Evolutionary conservation across 1,140 invertebrate species (phyloP), one percentile per base, ranked within the genome.

Genomic region (Geopemphigus sp.): DNA sequence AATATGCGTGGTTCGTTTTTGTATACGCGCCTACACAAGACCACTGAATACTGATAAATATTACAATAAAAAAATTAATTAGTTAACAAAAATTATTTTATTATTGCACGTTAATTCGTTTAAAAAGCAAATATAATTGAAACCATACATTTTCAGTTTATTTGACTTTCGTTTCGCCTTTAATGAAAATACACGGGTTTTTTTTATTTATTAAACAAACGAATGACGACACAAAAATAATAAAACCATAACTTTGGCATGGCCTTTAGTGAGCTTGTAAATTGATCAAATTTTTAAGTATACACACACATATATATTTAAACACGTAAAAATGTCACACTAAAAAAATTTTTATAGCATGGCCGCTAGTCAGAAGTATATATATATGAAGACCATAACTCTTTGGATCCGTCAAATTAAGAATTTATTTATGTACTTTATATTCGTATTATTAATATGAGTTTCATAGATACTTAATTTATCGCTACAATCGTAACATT

Each of bases 201-300:
- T 15, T 64, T 64, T 39, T 32, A n/a, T 17, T 39, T 11, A 19
- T 64, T n/a, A n/a, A 5, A 64, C 17, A 10, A 12, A 32, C 1
- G 8, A 32, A 15, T 8, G 32, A 39, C 8, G 32, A 39, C 32
- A 8, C 8, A 22, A 19, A 39, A 39, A 39, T 45, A 22, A 14
- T 66, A 6, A 66, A 66, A 22, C 32, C 11, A 45, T 39, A 66
- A 66, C n/a, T 39, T 64, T 66, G 63, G 63, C 63, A 45, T n/a
- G n/a, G n/a, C n/a, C n/a, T n/a, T n/a, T n/a, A n/a, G n/a, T n/a
- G n/a, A n/a, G n/a, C n/a, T 66, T 22, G n/a, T 66, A 39, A 22
- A 39, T 66, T 14, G 39, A 66, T 17, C 29, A 64, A 64, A 22
- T 14, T 56, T 56, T 56, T 56, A 56, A 66, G 22, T 45, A 66